Conservation (phyloP, 2,888 invertebrate species). For the Nebria salina region DNA sequence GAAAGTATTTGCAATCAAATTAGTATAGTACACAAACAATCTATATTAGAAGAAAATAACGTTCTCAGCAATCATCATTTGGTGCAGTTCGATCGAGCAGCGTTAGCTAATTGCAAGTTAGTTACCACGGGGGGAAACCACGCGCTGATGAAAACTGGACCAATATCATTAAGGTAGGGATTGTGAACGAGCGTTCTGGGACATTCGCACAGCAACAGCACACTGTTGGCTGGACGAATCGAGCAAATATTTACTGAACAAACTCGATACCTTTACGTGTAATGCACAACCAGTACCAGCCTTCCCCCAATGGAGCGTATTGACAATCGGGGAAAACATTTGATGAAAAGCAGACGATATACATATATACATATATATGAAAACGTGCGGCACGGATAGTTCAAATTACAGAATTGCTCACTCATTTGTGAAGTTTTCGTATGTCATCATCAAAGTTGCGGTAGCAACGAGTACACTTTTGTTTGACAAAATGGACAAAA, state of each 20-base stretch:
- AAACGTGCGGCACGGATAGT: conserved; percentile 18
- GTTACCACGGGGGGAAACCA: conserved; percentile 27
- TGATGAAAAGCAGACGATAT: background rate
- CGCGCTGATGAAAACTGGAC: conserved; percentile 41
- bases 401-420: conserved; percentile 17
- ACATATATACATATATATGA: background rate
- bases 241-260: conserved; percentile 39
- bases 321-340: conserved; percentile 10
- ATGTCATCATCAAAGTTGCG: conserved; percentile 14
- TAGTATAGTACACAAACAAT: background rate
- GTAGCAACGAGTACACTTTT: background rate
- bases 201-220: conserved; percentile 10
- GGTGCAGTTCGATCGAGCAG: conserved; percentile 5
- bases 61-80: background rate
- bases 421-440: conserved; percentile 14
- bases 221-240: conserved; percentile 17
- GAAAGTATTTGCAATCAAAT: background rate
- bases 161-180: conserved; percentile 46
- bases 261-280: conserved; percentile 39
- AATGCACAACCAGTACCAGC: background rate
- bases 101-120: conserved; percentile 41
- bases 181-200: conserved; percentile 37
- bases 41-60: background rate
- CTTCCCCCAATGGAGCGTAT: conserved; percentile 11
- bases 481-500: conserved; percentile 5